Base-by-base conservation (phyloP, 1,140 invertebrate species). In the Octopus sinensis region DNA sequence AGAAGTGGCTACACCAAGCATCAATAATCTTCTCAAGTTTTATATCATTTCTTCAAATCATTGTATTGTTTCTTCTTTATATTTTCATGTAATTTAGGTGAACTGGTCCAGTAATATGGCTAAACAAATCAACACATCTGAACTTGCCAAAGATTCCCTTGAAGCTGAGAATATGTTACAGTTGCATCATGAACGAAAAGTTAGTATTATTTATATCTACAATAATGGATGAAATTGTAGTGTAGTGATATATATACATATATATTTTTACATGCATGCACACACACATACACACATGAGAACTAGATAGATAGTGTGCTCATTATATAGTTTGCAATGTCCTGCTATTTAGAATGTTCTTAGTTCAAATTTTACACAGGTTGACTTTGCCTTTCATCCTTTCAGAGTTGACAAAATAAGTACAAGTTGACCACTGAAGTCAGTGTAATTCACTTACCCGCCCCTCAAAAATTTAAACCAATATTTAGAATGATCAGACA, bases 21-120 rank as follows among this genome's bases (percentile, higher is more conserved):
- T 1, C 30, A 43, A 43, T 43, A 43, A 43, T 43, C 30, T 43
- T 43, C 30, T 43, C 30, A 12, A 62, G 56, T 12, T 62, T 62
- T 62, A 12, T 12, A 62, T 23, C 23, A 23, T 17, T 73, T 73
- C 30, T 23, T 73, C 68, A 9, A 73, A 73, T 6, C 17, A 73
- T 62, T 12, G 17, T 17, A 2, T 62, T 62, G 1, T 62, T 4
- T 62, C 6, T 73, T 4, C 68, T 73, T 13, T 73, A 0, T 51
- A 6, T 7, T 43, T 80, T 62, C 30, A 43, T 3, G 30, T 43
- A 43, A 43, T 83, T 76, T 75, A 90, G 89, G 93, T 97, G n/a
- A 97, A 96, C 1, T 99, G 98, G 98, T 97, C 98, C 89, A 96
- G 96, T 89, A 97, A 99, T 89, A 99, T 99, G 95, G 95, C 96